Evolutionary conservation across 2,797 vertebrate genomes (phyloP).

Genomic region (Tokudaia tokunoshimensis): DNA sequence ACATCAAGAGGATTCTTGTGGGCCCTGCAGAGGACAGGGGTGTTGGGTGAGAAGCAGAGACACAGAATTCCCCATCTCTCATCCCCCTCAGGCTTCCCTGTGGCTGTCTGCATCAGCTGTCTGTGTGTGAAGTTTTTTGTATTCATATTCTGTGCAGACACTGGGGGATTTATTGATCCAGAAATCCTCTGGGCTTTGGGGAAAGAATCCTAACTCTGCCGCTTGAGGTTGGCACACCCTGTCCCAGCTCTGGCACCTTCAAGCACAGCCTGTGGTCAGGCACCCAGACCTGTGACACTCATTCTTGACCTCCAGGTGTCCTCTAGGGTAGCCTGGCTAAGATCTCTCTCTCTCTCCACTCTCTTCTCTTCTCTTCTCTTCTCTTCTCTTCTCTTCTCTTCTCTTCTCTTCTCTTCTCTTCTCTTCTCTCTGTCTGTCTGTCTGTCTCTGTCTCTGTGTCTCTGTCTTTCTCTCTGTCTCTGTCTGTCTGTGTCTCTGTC

Average conservation of each 20-base stretch:
- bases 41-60: background rate
- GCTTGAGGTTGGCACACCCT: background rate
- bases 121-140: background rate
- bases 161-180: rapidly evolving
- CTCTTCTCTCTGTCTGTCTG: too few relatives aligned
- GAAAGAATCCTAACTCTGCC: background rate
- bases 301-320: background rate
- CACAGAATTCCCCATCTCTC: background rate
- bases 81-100: background rate
- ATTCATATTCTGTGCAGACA: background rate
- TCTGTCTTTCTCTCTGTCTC: too few relatives aligned
- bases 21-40: too few relatives aligned
- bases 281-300: background rate
- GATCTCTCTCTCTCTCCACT: background rate
- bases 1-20: background rate
- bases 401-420: too few relatives aligned
- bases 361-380: too few relatives aligned
- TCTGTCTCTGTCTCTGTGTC: too few relatives aligned
- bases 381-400: too few relatives aligned
- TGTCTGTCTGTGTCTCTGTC: too few relatives aligned
- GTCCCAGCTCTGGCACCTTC: background rate
- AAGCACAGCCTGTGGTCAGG: background rate
- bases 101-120: background rate
- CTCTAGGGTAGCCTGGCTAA: background rate
- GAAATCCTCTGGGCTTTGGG: too few relatives aligned